Evolutionary conservation across 1,140 invertebrate species (phyloP).

Genomic region (Stratiolaelaps scimitus): DNA sequence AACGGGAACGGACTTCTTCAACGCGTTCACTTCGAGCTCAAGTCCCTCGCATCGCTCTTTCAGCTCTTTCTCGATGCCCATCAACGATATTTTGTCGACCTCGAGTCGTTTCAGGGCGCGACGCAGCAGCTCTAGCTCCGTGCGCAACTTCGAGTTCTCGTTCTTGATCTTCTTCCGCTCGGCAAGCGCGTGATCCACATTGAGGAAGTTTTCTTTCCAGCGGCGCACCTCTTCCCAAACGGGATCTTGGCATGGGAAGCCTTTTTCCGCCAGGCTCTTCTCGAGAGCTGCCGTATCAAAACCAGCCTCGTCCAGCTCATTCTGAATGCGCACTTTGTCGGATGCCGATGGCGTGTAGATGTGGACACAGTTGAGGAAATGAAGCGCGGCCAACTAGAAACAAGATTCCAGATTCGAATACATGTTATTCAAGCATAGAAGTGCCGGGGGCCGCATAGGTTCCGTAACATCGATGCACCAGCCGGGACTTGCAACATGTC

Average conservation of each 20-base stretch:
- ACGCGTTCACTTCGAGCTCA: slow-evolving; percentile 9
- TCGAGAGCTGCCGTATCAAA: slow-evolving; percentile 2
- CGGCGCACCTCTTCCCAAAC: slow-evolving; percentile 22
- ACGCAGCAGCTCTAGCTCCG: slow-evolving; percentile 10
- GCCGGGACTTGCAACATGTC: too few species aligned
- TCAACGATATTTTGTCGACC: slow-evolving; percentile 22
- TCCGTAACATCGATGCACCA: too few species aligned
- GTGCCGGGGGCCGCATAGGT: too few species aligned
- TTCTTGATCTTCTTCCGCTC: slow-evolving; percentile 19
- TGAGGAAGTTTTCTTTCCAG: slow-evolving; percentile 25
- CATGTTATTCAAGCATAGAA: too few species aligned
- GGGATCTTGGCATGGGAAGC: slow-evolving; percentile 6
- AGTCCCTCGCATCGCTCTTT: slow-evolving; percentile 21
- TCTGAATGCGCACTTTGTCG: slow-evolving; percentile 18
- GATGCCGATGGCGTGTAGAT: slow-evolving; percentile 23
- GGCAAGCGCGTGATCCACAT: slow-evolving; percentile 13
- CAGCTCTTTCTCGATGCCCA: slow-evolving; percentile 21
- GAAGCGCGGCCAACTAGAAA: slow-evolving; percentile 10
- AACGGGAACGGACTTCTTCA: slow-evolving; percentile 4
- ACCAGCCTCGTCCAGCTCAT: slow-evolving; percentile 22
- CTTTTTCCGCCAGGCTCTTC: slow-evolving; percentile 12
- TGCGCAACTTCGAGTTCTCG: slow-evolving; percentile 17
- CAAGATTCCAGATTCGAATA: background rate
- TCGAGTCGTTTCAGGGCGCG: slow-evolving; percentile 22
- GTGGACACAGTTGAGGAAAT: slow-evolving; percentile 23